Evolutionary conservation across 2,888 invertebrate species (phyloP), one percentile per base, ranked within the genome.

Genomic region (Cheilosia vulpina): DNA sequence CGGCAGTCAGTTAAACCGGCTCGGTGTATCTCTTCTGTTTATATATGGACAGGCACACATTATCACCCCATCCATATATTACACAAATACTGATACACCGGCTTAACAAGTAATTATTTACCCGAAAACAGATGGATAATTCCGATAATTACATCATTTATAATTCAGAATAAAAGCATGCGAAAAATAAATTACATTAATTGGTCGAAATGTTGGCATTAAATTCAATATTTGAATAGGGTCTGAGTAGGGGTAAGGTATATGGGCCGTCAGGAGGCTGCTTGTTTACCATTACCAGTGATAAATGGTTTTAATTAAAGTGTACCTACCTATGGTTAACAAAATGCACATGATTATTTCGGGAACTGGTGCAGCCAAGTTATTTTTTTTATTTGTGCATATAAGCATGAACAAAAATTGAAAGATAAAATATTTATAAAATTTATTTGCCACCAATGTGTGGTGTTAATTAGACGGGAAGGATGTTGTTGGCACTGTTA

Each of bases 121-220:
- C 78, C 83, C 66, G 73, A 78, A 83, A 83, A 78, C 83, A 83
- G 83, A 83, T 83, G 83, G 78, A 83, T 83, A 78, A 78, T 78
- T 83, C 83, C 83, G 83, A 83, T 83, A 83, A 83, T 83, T 83
- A 78, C 83, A 83, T 73, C 78, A 83, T 83, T 83, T 83, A 83
- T 83, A 83, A 78, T 83, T 83, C 83, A 60, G 57, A 68, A 78
- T 63, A 83, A 83, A 78, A 73, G 73, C 68, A 78, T 73, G 60
- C 52, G 68, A 68, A 78, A 80, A 83, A 83, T 83, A 83, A 83
- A 78, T 83, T 78, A 83, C 83, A 78, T 83, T 83, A 78, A 83
- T 83, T 78, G 83, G 83, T 73, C 62, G 78, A 78, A 83, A 78
- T 78, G 83, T 73, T 78, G 78, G 83, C 78, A 83, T 83, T 83